These are phyloP conservation scores for Drosophila trichaetosa DNA, from an alignment of 2,888 invertebrate genomes.

Conservation along the genomic window DNA sequence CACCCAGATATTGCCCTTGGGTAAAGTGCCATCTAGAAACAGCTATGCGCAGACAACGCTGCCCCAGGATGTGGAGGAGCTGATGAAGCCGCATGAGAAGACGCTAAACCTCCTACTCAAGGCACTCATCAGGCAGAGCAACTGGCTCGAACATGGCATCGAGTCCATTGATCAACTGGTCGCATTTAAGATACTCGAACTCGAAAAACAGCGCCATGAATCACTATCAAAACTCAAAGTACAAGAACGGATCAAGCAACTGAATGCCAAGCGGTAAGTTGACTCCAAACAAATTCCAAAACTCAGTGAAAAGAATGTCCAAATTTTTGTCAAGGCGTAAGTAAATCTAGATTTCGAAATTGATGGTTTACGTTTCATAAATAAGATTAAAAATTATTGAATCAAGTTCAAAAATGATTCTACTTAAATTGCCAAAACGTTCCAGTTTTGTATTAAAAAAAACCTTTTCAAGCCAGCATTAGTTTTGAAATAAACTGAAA, in stretches of 20 bases:
- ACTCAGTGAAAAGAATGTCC: too few relatives aligned
- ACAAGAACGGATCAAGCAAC: conserved; percentile 6
- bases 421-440: too few relatives aligned
- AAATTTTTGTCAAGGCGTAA: not conserved
- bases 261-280: conserved; percentile 17
- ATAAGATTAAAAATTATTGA: not conserved
- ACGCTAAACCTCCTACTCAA: conserved; percentile 24
- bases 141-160: conserved; percentile 25
- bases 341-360: not conserved
- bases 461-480: too few relatives aligned
- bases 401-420: too few relatives aligned
- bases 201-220: conserved; percentile 3
- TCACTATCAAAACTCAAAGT: not conserved
- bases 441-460: too few relatives aligned
- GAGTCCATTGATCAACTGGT: conserved; percentile 42
- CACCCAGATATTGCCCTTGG: conserved; percentile 22
- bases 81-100: conserved; percentile 11
- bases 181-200: conserved; percentile 30
- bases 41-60: conserved; percentile 40
- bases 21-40: not conserved
- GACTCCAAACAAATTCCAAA: not conserved
- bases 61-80: conserved; percentile 5
- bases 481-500: not conserved
- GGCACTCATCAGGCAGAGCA: conserved; percentile 23
- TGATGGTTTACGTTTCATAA: not conserved